Percentiles rank a stretch among this genome's conserved stretches.
Conservation (phyloP, 2,888 invertebrate species). For the Eristalinus aeneus region DNA sequence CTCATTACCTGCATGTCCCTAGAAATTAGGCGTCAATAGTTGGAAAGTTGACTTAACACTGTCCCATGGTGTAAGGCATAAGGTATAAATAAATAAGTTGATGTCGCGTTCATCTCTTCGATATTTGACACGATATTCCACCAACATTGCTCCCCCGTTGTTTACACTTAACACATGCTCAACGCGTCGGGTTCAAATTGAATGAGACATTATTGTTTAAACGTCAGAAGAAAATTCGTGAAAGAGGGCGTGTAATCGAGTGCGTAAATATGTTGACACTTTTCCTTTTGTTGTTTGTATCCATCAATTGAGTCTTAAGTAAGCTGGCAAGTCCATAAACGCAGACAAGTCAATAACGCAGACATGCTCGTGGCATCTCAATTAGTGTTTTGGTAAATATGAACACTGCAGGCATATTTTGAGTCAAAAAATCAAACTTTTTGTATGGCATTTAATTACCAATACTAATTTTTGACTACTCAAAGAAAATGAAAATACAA, state of each 20-base stretch:
- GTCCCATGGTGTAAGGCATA: background rate
- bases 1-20: constrained; percentile 42
- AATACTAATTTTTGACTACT: no score
- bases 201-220: constrained; percentile 21
- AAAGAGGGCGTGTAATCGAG: background rate
- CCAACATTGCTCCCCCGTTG: constrained; percentile 2
- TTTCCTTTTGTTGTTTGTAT: background rate
- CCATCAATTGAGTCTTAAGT: background rate
- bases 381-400: background rate
- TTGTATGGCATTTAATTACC: no score
- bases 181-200: constrained; percentile 33
- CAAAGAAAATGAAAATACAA: no score
- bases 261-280: background rate
- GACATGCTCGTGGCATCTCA: background rate
- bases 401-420: background rate
- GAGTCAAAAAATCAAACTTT: background rate
- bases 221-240: constrained; percentile 6
- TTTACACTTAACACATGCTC: constrained; percentile 19
- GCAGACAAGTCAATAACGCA: background rate
- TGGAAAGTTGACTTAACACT: constrained; percentile 33
- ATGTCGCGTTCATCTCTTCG: background rate
- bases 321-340: background rate
- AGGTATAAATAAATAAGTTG: constrained; percentile 32
- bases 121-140: constrained; percentile 26
- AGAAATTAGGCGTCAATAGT: constrained; percentile 51